A percentile compares a stretch with the other conserved stretches of the same genome.
Conservation (phyloP, 2,113 vertebrate genomes). For the Notiomystis cincta region DNA sequence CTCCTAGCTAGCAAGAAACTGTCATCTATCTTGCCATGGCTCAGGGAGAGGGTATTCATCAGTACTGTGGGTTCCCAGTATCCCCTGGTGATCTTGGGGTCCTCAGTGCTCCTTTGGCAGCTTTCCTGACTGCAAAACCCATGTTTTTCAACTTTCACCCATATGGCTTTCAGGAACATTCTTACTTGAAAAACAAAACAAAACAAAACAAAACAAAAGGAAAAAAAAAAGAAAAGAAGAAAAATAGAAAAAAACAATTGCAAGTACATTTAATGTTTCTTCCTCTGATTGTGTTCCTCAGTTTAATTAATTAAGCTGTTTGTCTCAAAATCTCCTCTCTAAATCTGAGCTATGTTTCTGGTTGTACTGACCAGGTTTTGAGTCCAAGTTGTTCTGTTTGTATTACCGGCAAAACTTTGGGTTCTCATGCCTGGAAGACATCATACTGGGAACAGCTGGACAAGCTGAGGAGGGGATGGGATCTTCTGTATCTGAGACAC, state of each 20-base stretch:
- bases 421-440: background rate
- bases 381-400: constrained; percentile 11
- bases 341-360: background rate
- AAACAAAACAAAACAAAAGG: background rate
- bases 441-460: background rate
- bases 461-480: background rate
- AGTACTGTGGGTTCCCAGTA: background rate
- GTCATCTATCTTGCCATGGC: rapidly evolving
- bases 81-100: background rate
- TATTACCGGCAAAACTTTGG: background rate
- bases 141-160: background rate
- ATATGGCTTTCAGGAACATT: background rate
- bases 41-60: background rate
- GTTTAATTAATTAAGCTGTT: background rate
- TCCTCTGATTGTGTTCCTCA: background rate
- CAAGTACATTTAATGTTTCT: background rate
- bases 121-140: background rate
- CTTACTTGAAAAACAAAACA: background rate
- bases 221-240: background rate
- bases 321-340: background rate
- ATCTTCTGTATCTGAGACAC: background rate
- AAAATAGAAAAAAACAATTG: background rate
- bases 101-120: background rate
- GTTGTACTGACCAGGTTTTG: background rate
- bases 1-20: background rate